Evolutionary conservation across 2,888 invertebrate genomes (phyloP).

Genomic region (Zaprionus obscuricornis): DNA sequence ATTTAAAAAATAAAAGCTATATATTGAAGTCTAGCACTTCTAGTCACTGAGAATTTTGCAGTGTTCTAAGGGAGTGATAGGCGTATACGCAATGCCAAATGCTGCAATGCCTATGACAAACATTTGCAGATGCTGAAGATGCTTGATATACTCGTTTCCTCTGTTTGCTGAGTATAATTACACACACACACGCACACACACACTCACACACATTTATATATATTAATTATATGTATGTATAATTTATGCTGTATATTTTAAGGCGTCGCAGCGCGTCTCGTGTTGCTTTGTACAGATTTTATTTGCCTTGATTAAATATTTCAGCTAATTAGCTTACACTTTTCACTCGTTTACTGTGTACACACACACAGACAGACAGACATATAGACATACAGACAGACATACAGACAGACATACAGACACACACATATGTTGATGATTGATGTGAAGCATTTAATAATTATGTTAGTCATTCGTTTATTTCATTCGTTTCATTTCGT

Average conservation of each 20-base stretch:
- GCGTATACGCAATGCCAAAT: too few species aligned
- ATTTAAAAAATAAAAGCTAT: neutral
- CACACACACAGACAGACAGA: constrained; percentile 34
- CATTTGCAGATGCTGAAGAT: too few species aligned
- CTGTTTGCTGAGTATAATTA: too few species aligned
- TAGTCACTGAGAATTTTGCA: neutral
- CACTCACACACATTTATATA: neutral
- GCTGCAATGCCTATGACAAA: too few species aligned
- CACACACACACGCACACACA: neutral
- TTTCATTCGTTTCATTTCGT: neutral
- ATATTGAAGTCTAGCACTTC: neutral
- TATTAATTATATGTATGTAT: neutral
- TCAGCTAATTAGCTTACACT: constrained; percentile 73
- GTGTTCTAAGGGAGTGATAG: too few species aligned
- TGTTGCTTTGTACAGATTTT: constrained; percentile 50
- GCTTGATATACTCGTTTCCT: too few species aligned
- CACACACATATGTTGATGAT: constrained; percentile 38
- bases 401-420: constrained; percentile 8
- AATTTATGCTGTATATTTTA: constrained; percentile 43
- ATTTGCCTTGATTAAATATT: constrained; percentile 71
- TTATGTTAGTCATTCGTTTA: constrained; percentile 45
- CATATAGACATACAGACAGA: constrained; percentile 16
- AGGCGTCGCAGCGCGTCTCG: constrained; percentile 12
- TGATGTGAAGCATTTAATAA: constrained; percentile 68
- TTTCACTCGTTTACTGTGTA: too few species aligned